These are phyloP conservation scores for Cavia aperea DNA, from an alignment of 2,113 vertebrate genomes.

Conservation along the genomic window DNA sequence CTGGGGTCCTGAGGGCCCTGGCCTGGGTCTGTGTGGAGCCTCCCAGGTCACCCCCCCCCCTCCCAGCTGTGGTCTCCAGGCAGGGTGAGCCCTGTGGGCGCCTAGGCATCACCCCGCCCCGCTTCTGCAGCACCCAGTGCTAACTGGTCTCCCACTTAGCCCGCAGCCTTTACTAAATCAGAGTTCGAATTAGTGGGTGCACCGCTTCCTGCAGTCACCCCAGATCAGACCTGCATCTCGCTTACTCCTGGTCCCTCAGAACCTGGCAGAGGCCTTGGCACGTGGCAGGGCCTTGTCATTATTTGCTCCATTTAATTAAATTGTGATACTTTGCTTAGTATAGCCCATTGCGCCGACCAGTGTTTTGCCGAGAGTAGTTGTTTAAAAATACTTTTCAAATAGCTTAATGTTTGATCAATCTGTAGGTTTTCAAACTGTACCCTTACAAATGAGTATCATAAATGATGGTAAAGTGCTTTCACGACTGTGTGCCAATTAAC, in stretches of 20 bases:
- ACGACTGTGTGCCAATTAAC: fast-evolving
- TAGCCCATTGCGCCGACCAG: not conserved
- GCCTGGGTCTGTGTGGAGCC: fast-evolving
- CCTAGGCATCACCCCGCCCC: not conserved
- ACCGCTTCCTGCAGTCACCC: fast-evolving
- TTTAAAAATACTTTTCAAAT: not conserved
- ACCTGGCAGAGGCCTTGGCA: not conserved
- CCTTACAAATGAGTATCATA: not conserved
- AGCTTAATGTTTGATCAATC: not conserved
- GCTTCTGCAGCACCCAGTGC: fast-evolving
- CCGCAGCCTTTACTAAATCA: not conserved
- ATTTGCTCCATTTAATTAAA: not conserved
- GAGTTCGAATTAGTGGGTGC: fast-evolving
- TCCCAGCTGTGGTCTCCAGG: not conserved
- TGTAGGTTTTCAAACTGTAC: not conserved
- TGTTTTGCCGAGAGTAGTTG: not conserved
- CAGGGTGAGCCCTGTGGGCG: fast-evolving
- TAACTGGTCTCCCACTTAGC: not conserved
- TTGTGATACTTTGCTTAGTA: not conserved
- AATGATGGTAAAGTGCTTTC: not conserved
- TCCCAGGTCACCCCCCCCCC: fast-evolving
- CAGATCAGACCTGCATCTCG: fast-evolving
- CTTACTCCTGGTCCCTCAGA: fast-evolving
- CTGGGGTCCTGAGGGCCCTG: not conserved
- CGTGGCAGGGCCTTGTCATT: fast-evolving